Evolutionary conservation across 2,888 invertebrate species (phyloP).

Genomic region (Drosophila prolongata): DNA sequence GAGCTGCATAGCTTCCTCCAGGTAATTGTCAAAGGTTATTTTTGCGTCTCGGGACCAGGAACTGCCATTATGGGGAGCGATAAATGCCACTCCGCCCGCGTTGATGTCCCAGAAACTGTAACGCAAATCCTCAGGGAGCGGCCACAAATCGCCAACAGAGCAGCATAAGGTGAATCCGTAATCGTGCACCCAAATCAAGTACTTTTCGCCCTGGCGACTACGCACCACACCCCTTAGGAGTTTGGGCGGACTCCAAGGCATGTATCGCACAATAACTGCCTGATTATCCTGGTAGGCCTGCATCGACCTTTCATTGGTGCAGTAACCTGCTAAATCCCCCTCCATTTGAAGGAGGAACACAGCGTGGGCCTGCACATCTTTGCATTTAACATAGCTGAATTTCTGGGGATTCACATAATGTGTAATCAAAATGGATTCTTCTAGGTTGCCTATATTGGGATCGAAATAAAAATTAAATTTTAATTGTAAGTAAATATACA

Average conservation of each 20-base stretch:
- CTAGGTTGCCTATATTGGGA: neutral
- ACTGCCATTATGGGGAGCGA: neutral
- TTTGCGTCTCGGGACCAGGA: conserved; percentile 39
- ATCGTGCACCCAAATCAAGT: conserved; percentile 50
- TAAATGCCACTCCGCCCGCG: conserved; percentile 19
- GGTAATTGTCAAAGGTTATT: conserved; percentile 6
- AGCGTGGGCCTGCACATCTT: conserved; percentile 20
- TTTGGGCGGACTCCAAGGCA: conserved; percentile 1
- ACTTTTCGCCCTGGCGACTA: conserved; percentile 1
- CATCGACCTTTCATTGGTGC: neutral
- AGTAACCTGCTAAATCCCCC: conserved; percentile 8
- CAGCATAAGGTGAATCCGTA: conserved; percentile 58
- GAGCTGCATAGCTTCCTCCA: conserved; percentile 4
- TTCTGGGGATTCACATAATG: conserved; percentile 48
- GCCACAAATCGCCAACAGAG: conserved; percentile 42
- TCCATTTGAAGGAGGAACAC: conserved; percentile 34
- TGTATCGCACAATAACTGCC: conserved; percentile 53
- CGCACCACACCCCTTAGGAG: conserved; percentile 50
- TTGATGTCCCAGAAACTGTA: neutral
- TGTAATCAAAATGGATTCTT: conserved; percentile 45
- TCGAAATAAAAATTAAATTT: neutral
- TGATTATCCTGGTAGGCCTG: neutral
- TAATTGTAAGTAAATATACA: neutral
- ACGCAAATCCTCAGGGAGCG: conserved; percentile 28
- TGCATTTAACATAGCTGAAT: conserved; percentile 37